Percentiles rank a stretch among this genome's conserved stretches.
Evolutionary conservation across 2,888 invertebrate species (phyloP).

Genomic region (Eupithecia centaureata): DNA sequence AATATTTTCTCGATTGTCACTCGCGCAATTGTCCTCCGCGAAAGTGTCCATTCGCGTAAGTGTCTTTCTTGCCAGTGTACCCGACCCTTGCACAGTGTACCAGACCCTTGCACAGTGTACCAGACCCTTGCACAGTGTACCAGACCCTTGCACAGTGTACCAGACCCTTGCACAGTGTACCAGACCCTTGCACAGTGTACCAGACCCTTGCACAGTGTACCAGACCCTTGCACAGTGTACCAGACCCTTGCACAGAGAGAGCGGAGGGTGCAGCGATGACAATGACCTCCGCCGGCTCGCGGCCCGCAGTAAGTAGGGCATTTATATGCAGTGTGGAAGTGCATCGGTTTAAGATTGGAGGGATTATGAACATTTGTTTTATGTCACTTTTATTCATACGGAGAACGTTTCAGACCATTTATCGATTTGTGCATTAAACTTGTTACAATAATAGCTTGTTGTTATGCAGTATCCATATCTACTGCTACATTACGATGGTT

Average conservation of each 20-base stretch:
- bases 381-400: conserved; percentile 30
- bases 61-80: no score
- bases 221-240: no score
- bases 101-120: no score
- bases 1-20: no score
- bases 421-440: conserved; percentile 19
- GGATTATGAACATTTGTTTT: conserved; percentile 33
- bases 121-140: no score
- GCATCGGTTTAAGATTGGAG: conserved; percentile 39
- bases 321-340: conserved; percentile 68
- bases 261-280: conserved; percentile 72
- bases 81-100: no score
- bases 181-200: no score
- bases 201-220: no score
- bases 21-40: no score
- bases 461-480: not conserved
- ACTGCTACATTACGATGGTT: not conserved
- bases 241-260: conserved; percentile 53
- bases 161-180: no score
- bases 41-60: no score
- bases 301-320: conserved; percentile 67
- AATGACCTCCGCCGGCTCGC: conserved; percentile 73
- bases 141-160: no score
- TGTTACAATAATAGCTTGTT: conserved; percentile 2
- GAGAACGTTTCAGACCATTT: conserved; percentile 15